These are phyloP conservation scores for Pecten maximus DNA, from an alignment of 2,888 invertebrate genomes.

Conservation along the genomic window DNA sequence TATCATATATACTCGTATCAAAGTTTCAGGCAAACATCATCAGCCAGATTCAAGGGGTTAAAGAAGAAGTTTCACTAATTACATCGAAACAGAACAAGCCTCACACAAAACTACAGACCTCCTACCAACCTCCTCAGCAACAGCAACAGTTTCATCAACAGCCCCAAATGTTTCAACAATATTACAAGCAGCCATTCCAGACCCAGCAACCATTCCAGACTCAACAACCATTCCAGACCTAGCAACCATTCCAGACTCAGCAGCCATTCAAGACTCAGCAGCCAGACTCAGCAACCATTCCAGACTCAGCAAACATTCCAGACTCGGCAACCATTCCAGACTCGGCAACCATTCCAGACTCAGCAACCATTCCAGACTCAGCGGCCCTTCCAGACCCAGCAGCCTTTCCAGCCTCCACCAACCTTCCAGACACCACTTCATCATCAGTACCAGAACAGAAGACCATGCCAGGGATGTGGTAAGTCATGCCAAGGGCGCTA, in stretches of 20 bases:
- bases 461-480: constrained; percentile 38
- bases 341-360: neutral
- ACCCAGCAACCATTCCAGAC: too few relatives aligned
- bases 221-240: too few relatives aligned
- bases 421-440: neutral
- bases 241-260: too few relatives aligned
- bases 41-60: neutral
- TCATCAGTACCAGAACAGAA: neutral
- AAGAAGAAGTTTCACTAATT: neutral
- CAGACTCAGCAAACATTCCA: neutral
- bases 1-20: neutral
- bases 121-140: neutral
- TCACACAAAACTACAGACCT: neutral
- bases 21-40: neutral
- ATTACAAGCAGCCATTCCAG: too few relatives aligned
- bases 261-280: neutral
- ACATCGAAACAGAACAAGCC: neutral
- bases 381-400: neutral
- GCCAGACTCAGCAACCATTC: too few relatives aligned
- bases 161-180: neutral
- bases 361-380: neutral
- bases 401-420: neutral
- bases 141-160: neutral
- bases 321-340: neutral
- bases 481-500: constrained; percentile 6